Evolutionary conservation across 2,888 invertebrate genomes (phyloP).

Genomic region (Agrotis exclamationis): DNA sequence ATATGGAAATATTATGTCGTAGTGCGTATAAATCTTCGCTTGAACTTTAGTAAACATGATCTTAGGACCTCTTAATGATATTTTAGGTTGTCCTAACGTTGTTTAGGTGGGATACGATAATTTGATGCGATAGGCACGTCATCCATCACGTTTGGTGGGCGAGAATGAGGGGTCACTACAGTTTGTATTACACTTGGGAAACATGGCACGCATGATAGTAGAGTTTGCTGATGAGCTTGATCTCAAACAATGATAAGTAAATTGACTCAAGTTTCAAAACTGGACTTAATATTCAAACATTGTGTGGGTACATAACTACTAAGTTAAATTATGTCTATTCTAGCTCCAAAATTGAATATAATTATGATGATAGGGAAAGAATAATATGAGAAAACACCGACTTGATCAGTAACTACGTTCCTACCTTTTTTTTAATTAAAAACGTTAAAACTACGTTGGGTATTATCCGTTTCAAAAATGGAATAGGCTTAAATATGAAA

Average conservation of each 20-base stretch:
- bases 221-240: conserved; percentile 30
- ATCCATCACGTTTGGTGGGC: conserved; percentile 60
- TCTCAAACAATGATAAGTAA: conserved; percentile 38
- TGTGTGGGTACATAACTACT: not conserved
- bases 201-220: conserved; percentile 19
- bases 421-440: too few relatives aligned
- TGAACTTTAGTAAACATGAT: conserved; percentile 41
- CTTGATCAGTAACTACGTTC: too few relatives aligned
- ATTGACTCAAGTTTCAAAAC: conserved; percentile 31
- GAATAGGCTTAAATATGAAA: not conserved
- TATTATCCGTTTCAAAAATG: too few relatives aligned
- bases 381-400: too few relatives aligned
- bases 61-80: conserved; percentile 57
- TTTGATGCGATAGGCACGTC: conserved; percentile 61
- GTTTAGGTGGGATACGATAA: conserved; percentile 61
- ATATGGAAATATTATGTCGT: conserved; percentile 27
- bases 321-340: not conserved
- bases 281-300: conserved; percentile 16
- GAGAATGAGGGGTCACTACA: conserved; percentile 46
- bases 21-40: conserved; percentile 37
- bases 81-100: conserved; percentile 51
- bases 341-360: not conserved
- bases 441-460: too few relatives aligned
- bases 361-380: not conserved
- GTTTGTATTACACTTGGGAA: conserved; percentile 38